These are phyloP conservation scores for Hydropsyche tenuis DNA, from an alignment of 1,140 invertebrate genomes.

Conservation along the genomic window DNA sequence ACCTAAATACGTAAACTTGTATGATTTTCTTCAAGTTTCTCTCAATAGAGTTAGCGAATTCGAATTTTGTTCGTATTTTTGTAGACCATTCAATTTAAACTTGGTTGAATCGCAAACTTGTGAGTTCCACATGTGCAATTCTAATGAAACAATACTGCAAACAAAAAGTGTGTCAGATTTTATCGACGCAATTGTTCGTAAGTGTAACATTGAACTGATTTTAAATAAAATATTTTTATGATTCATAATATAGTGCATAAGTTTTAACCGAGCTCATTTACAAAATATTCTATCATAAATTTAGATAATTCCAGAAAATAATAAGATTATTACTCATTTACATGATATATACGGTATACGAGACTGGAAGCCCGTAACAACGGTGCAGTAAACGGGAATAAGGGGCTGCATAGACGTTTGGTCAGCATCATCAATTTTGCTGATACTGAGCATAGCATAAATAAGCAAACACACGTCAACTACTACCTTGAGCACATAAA, in stretches of 20 bases:
- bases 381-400: background rate
- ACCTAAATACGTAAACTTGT: too few species aligned
- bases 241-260: too few species aligned
- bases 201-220: too few species aligned
- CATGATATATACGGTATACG: constrained; percentile 5
- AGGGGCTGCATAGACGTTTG: constrained; percentile 21
- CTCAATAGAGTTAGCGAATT: background rate
- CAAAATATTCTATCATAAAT: background rate
- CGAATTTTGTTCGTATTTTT: background rate
- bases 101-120: background rate
- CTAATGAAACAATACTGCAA: background rate
- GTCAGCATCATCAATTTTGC: constrained; percentile 35
- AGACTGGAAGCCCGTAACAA: constrained; percentile 20
- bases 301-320: background rate
- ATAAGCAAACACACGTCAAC: constrained; percentile 14
- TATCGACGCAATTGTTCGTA: too few species aligned
- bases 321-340: background rate
- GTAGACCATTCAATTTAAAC: background rate
- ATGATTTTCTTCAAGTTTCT: constrained; percentile 23
- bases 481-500: background rate
- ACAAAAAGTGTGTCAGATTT: background rate
- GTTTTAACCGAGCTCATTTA: too few species aligned
- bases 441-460: constrained; percentile 15
- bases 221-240: too few species aligned
- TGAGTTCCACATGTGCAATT: background rate